A percentile compares a stretch with the other conserved stretches of the same genome.
These are phyloP conservation scores for Rhinoderma darwinii DNA, from an alignment of 2,113 vertebrate species.

Conservation along the genomic window DNA sequence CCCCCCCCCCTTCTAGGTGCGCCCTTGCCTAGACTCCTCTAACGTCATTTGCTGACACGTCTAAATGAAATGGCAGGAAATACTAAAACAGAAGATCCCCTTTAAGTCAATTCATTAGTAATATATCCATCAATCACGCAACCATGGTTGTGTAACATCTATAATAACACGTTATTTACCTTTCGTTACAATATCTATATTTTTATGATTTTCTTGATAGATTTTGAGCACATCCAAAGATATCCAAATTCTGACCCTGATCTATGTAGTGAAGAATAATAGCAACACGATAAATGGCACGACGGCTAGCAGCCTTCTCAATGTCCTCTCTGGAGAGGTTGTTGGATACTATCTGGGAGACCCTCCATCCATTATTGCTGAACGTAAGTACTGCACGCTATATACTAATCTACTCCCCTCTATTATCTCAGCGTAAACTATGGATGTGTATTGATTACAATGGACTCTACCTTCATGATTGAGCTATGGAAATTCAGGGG, in stretches of 20 bases:
- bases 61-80: too few species aligned
- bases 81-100: too few species aligned
- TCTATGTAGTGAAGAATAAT: conserved; percentile 90
- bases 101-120: too few species aligned
- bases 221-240: conserved; percentile 85
- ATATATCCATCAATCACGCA: too few species aligned
- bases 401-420: background rate
- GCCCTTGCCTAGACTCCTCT: too few species aligned
- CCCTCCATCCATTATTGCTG: conserved; percentile 91
- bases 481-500: background rate
- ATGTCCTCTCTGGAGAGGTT: conserved; percentile 93
- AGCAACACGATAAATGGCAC: conserved; percentile 88
- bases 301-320: conserved; percentile 88
- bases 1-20: too few species aligned
- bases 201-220: conserved; percentile 72
- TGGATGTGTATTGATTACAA: too few species aligned
- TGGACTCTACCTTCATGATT: background rate
- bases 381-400: conserved; percentile 82
- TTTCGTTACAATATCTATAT: background rate
- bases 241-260: conserved; percentile 87
- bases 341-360: conserved; percentile 98
- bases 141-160: background rate
- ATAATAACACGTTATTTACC: background rate
- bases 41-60: too few species aligned
- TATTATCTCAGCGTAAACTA: too few species aligned